Evolutionary conservation across 2,797 vertebrate genomes (phyloP).

Genomic region (Vultur gryphus): DNA sequence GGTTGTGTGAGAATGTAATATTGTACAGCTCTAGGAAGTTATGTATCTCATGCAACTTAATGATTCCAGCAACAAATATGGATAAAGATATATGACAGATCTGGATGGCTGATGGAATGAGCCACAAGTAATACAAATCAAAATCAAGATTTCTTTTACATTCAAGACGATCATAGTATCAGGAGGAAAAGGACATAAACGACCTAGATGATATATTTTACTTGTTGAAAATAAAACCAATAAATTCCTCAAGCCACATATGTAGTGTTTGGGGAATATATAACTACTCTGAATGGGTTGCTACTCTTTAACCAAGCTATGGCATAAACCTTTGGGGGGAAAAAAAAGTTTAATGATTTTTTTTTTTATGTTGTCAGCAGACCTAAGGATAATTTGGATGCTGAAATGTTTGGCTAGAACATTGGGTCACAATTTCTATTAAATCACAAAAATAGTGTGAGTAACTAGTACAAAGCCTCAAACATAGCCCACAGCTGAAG

Average conservation of each 20-base stretch:
- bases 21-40: neutral
- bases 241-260: neutral
- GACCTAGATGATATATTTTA: neutral
- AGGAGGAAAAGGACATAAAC: neutral
- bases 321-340: accelerated
- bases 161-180: neutral
- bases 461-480: neutral
- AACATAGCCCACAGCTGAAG: neutral
- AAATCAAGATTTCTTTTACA: constrained; percentile 27
- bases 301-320: neutral
- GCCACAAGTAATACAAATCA: neutral
- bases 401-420: neutral
- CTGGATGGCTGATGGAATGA: constrained; percentile 2
- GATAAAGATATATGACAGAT: neutral
- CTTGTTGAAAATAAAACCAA: neutral
- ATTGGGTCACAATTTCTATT: neutral
- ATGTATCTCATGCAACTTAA: neutral
- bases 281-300: neutral
- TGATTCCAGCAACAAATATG: neutral
- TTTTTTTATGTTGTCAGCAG: neutral
- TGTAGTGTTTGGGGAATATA: neutral
- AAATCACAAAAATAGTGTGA: neutral
- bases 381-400: neutral
- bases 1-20: neutral
- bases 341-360: neutral